Conservation (phyloP, 2,888 invertebrate genomes). For the Pachydiplax longipennis region DNA sequence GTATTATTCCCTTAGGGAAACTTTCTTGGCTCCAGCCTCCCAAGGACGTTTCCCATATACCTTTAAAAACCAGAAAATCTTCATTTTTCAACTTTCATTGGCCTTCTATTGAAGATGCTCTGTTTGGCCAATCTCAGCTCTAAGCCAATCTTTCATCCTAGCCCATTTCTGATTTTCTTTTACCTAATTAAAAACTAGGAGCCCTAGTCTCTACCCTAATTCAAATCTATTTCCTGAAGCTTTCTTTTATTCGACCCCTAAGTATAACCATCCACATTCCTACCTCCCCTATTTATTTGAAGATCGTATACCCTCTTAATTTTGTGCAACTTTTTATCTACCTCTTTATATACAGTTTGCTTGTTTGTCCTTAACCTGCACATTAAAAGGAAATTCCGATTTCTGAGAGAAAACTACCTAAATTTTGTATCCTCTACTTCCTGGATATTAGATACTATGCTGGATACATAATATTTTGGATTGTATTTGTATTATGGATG, state of each 20-base stretch:
- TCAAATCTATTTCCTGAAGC: too few relatives aligned
- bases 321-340: not conserved
- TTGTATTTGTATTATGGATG: conserved; percentile 20
- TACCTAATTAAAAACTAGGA: not conserved
- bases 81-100: not conserved
- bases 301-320: not conserved
- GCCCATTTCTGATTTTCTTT: not conserved
- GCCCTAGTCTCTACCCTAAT: too few relatives aligned
- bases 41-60: conserved; percentile 32
- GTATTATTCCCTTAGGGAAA: conserved; percentile 34
- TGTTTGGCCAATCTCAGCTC: too few relatives aligned
- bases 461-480: conserved; percentile 3
- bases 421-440: conserved; percentile 13
- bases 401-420: not conserved
- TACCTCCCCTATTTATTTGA: too few relatives aligned
- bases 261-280: too few relatives aligned
- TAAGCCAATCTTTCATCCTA: not conserved
- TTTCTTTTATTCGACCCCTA: too few relatives aligned
- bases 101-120: not conserved
- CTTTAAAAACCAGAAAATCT: not conserved
- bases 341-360: not conserved
- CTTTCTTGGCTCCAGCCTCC: conserved; percentile 45
- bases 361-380: not conserved
- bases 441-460: not conserved
- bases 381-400: not conserved